phyloP scores from a whole-genome alignment of 1,140 invertebrate genomes.

The Philotrypesis tridentata region DNA sequence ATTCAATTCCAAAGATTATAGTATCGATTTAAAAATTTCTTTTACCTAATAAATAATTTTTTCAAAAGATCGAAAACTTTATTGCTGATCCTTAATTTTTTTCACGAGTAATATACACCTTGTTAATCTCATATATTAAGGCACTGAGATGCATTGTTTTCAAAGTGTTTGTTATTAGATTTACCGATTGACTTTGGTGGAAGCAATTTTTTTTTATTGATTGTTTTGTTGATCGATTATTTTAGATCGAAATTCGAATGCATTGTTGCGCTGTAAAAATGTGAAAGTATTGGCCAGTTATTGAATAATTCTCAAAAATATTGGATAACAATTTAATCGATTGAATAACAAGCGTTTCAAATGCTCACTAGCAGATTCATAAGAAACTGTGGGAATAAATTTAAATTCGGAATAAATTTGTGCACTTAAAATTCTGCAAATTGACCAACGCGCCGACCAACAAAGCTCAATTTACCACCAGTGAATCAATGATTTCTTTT shows the following conservation, averaged over 20 bases:
- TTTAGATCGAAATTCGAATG: neutral
- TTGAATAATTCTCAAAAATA: too few species aligned
- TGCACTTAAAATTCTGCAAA: too few species aligned
- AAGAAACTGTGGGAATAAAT: too few species aligned
- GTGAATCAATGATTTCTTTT: neutral
- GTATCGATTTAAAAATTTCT: too few species aligned
- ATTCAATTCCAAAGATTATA: neutral
- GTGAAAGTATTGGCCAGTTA: too few species aligned
- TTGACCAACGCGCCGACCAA: too few species aligned
- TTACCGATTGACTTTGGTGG: neutral
- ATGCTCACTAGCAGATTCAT: too few species aligned
- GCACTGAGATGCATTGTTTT: slow-evolving; percentile 40
- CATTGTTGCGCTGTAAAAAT: too few species aligned
- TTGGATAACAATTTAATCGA: too few species aligned
- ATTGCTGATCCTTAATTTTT: slow-evolving; percentile 2
- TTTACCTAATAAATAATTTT: neutral
- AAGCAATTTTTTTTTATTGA: slow-evolving; percentile 14
- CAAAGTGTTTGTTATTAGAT: neutral
- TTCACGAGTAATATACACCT: neutral
- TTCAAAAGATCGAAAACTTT: neutral
- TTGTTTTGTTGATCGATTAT: too few species aligned
- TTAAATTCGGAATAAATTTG: too few species aligned
- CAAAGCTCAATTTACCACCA: neutral
- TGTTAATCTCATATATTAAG: slow-evolving; percentile 30
- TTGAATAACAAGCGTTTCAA: too few species aligned